Evolutionary conservation across 2,113 vertebrate species (phyloP), one percentile per base, ranked within the genome.

Genomic region (Brachionichthys hirsutus): DNA sequence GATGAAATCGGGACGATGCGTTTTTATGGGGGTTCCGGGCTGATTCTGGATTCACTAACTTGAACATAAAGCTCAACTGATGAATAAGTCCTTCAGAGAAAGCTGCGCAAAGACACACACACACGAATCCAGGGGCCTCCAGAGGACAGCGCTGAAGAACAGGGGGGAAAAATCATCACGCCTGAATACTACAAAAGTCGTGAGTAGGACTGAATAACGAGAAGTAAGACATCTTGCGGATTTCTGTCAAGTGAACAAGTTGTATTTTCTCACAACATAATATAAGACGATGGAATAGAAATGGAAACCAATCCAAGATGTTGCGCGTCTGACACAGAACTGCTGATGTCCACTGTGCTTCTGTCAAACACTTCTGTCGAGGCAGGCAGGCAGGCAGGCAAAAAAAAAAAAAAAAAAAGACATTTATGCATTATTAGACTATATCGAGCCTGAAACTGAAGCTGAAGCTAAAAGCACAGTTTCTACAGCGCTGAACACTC

Each of bases 101-200:
- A 67, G 78, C 68, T 82, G 69, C 63, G 57, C 66, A 76, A 77
- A 79, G 73, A 69, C 83, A 79, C 72, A 69, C 83, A 82, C 60
- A 73, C 54, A 70, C 78, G 69, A 75, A 67, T 56, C 45, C 63
- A 67, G 57, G 60, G 73, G 77, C 66, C 81, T 86, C 78, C 66
- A n/a, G 51, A 69, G 75, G 73, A 80, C 70, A 77, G 45, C 67
- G 44, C 62, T 51, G 44, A 34, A 57, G n/a, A n/a, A n/a, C n/a
- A n/a, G n/a, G n/a, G n/a, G 55, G 69, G 52, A 20, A 12, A 41
- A 64, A 54, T 51, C 65, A 71, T 72, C 56, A 53, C 42, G 64
- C 55, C 53, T 70, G 12, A n/a, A 73, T 62, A 12, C 64, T 57
- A 56, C 73, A 73, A 30, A 76, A 78, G 65, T 65, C 30, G 56